Evolutionary conservation across 2,888 invertebrate species (phyloP).

Genomic region (Agrotis puta): DNA sequence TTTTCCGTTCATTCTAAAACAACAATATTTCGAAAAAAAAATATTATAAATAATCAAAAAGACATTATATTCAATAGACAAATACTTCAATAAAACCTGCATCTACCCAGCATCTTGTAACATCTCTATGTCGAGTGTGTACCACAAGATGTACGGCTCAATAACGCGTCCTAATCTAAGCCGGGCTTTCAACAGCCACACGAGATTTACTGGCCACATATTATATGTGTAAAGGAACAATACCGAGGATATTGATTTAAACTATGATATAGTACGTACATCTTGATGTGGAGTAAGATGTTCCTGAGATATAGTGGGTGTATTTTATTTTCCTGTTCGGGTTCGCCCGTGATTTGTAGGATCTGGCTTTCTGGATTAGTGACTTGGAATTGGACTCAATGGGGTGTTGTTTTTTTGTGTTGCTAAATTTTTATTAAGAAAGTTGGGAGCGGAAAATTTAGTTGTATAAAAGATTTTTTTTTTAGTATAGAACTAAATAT

Average conservation of each 20-base stretch:
- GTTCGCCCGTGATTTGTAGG: conserved; percentile 39
- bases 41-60: no score
- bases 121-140: conserved; percentile 21
- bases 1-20: not conserved
- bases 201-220: conserved; percentile 82
- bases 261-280: conserved; percentile 63
- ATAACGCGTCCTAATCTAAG: conserved; percentile 83
- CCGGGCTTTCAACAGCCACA: conserved; percentile 75
- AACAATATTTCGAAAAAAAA: no score
- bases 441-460: not conserved
- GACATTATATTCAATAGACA: not conserved
- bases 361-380: conserved; percentile 29
- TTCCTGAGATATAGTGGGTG: conserved; percentile 19
- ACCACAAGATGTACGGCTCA: conserved; percentile 82
- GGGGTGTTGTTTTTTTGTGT: not conserved
- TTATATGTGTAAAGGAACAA: conserved; percentile 69
- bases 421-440: not conserved
- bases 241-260: conserved; percentile 68
- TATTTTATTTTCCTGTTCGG: conserved; percentile 46
- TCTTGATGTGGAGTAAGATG: conserved; percentile 57
- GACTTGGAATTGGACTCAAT: conserved; percentile 39
- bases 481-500: no score
- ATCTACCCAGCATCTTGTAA: conserved; percentile 37
- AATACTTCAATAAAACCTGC: conserved; percentile 14
- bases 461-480: no score